phyloP scores from a whole-genome alignment of 2,888 invertebrate genomes.

The Candidula unifasciata region DNA sequence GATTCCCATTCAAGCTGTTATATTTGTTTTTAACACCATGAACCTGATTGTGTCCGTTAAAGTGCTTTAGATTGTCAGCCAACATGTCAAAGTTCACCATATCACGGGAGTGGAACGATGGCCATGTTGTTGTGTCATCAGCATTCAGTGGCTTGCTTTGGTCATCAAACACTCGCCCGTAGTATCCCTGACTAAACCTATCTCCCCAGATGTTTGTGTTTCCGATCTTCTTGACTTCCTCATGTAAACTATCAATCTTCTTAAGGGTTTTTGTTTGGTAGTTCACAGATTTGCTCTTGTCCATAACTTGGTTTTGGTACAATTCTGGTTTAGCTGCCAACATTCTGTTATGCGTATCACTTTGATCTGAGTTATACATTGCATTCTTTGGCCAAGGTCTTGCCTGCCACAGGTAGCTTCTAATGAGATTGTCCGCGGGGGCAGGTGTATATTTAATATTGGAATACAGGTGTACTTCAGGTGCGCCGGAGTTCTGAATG shows the following conservation, averaged over 20 bases:
- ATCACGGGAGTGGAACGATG: background rate
- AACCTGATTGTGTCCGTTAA: background rate
- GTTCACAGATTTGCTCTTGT: background rate
- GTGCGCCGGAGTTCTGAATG: background rate
- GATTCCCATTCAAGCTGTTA: background rate
- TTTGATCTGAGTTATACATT: background rate
- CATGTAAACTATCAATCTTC: background rate
- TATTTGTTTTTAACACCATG: background rate
- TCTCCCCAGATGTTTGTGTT: slow-evolving; percentile 26
- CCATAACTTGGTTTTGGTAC: background rate
- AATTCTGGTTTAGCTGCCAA: background rate
- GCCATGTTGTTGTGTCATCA: background rate
- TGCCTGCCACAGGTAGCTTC: slow-evolving; percentile 32
- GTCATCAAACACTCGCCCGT: slow-evolving; percentile 32
- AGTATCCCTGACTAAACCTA: slow-evolving; percentile 41
- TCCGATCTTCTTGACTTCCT: background rate
- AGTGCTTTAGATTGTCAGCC: background rate
- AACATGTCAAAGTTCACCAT: slow-evolving; percentile 29
- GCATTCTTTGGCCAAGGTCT: slow-evolving; percentile 27
- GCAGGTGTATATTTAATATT: background rate
- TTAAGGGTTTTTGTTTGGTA: background rate
- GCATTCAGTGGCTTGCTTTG: background rate
- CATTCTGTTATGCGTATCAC: background rate
- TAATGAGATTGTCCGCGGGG: background rate
- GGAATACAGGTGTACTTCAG: slow-evolving; percentile 21